Conservation (phyloP, 2,888 invertebrate genomes). For the Apantesis nais region DNA sequence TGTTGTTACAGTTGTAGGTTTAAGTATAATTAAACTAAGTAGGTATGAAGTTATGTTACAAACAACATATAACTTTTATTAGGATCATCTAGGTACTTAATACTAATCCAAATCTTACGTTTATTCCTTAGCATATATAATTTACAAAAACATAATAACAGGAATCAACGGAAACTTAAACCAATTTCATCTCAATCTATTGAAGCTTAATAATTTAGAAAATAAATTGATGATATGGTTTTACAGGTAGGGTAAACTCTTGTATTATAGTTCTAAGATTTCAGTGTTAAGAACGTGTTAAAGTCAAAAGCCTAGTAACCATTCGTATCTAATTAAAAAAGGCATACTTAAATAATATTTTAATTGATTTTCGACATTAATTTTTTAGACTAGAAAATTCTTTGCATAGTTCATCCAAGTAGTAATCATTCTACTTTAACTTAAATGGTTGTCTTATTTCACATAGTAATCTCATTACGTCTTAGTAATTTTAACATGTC, state of each 20-base stretch:
- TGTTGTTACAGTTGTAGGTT: neutral
- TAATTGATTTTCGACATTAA: too few relatives aligned
- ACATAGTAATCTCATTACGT: neutral
- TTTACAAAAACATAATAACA: neutral
- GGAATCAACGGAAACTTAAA: too few relatives aligned
- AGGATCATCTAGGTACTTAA: neutral
- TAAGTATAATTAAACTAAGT: neutral
- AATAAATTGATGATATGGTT: neutral
- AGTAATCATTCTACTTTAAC: too few relatives aligned
- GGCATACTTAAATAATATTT: too few relatives aligned
- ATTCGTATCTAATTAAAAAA: too few relatives aligned
- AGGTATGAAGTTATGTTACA: neutral
- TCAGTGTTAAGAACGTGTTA: neutral
- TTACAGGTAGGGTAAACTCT: too few relatives aligned
- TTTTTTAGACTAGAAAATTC: too few relatives aligned
- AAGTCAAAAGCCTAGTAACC: too few relatives aligned
- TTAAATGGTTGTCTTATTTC: neutral
- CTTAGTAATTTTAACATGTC: neutral
- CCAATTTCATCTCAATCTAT: too few relatives aligned
- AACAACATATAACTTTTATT: neutral
- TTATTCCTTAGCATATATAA: neutral
- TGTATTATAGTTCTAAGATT: too few relatives aligned
- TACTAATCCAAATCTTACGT: neutral
- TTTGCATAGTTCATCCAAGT: too few relatives aligned
- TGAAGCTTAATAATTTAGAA: too few relatives aligned